Evolutionary conservation across 2,797 vertebrate species (phyloP), one percentile per base, ranked within the genome.

Genomic region (Sebastiscus albofasciatus): DNA sequence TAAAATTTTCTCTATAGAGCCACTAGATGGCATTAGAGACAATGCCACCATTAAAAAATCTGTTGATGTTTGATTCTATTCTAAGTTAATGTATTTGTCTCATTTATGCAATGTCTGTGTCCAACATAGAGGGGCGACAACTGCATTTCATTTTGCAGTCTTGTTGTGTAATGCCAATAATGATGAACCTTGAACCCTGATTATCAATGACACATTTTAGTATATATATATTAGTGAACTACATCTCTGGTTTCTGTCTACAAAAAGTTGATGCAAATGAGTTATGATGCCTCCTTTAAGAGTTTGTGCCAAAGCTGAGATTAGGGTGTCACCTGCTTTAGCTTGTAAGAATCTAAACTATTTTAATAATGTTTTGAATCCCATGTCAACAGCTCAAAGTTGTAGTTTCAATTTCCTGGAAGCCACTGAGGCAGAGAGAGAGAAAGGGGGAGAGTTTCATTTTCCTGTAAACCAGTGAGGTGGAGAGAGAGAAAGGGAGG

Each of bases 21-120:
- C 84, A 80, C 49, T 66, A 89, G 83, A 80, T 78, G 75, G 71
- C 11, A 42, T 0, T 33, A 71, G 18, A 72, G 58, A 5, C 2
- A 11, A 52, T 2, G 2, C 20, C 4, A 29, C 7, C 3, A 22
- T 61, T 55, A 11, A 26, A 36, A 11, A 55, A 55, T 29, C n/a
- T 16, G 16, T 70, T n/a, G 7, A 56, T 69, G 54, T 42, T 36
- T 39, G 16, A 59, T 9, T 64, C 1, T 27, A 27, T 72, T 29
- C 8, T n/a, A 1, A 46, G n/a, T 14, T 1, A 22, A 46, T 59
- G 26, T 8, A 4, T 72, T 42, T 29, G 26, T 49, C 39, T 33
- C 5, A 49, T 61, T 33, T 26, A 52, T 18, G 24, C 20, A 61
- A 18, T 61, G 0, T 61, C 3, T 46, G 24, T 59, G 27, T 34